Conservation (phyloP, 2,797 vertebrate genomes). For the Streptopelia turtur region DNA sequence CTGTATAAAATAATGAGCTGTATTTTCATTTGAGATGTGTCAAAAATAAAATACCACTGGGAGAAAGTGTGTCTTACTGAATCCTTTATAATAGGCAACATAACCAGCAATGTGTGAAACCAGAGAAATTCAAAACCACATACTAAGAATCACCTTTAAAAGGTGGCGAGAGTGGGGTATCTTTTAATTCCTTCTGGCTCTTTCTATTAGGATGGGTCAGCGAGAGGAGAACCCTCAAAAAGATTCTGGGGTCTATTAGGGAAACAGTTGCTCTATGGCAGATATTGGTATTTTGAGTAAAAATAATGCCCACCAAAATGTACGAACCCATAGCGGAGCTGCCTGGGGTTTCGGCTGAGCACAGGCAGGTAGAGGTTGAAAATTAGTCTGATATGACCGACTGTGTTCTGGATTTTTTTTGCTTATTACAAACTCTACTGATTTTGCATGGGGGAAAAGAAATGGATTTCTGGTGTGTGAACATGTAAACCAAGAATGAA, state of each 20-base stretch:
- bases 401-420: background rate
- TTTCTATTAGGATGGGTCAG: background rate
- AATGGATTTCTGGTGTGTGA: background rate
- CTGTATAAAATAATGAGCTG: slow-evolving; percentile 70
- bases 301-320: background rate
- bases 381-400: background rate
- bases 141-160: slow-evolving; percentile 44
- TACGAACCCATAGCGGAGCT: background rate
- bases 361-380: background rate
- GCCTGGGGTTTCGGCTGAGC: background rate
- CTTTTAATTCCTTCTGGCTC: background rate
- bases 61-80: slow-evolving; percentile 64
- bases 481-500: background rate
- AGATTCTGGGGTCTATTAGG: background rate
- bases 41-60: slow-evolving; percentile 73
- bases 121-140: slow-evolving; percentile 44
- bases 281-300: background rate
- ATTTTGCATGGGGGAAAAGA: background rate
- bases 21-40: slow-evolving; percentile 71
- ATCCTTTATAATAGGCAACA: slow-evolving; percentile 68
- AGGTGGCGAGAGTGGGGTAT: background rate
- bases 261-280: background rate
- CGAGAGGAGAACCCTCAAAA: background rate
- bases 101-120: slow-evolving; percentile 73
- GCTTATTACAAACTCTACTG: background rate